These are phyloP conservation scores for Heliconius himera DNA, from an alignment of 1,140 invertebrate genomes.

Conservation along the genomic window DNA sequence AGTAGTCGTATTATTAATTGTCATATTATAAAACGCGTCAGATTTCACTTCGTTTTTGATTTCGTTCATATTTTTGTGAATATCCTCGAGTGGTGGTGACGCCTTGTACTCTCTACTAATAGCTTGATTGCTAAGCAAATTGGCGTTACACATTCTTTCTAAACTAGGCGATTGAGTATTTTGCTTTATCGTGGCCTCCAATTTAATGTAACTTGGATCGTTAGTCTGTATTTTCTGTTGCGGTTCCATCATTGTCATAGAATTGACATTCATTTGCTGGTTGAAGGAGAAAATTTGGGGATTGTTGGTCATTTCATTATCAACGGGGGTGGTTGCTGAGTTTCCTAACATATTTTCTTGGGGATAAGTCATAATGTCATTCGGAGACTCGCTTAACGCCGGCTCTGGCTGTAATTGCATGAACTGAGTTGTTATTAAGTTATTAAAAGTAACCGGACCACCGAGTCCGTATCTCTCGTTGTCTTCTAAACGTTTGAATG, in stretches of 20 bases:
- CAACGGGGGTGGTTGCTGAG: slow-evolving; percentile 57
- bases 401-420: slow-evolving; percentile 72
- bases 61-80: slow-evolving; percentile 73
- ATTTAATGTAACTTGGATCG: slow-evolving; percentile 75
- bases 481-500: slow-evolving; percentile 69
- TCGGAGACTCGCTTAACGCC: slow-evolving; percentile 62
- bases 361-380: slow-evolving; percentile 62
- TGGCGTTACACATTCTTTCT: slow-evolving; percentile 73
- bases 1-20: slow-evolving; percentile 51
- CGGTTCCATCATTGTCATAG: slow-evolving; percentile 62
- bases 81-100: slow-evolving; percentile 72
- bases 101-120: slow-evolving; percentile 72
- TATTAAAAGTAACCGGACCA: slow-evolving; percentile 72
- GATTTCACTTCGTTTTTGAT: slow-evolving; percentile 79
- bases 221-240: slow-evolving; percentile 65
- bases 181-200: slow-evolving; percentile 74
- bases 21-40: slow-evolving; percentile 68
- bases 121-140: slow-evolving; percentile 60
- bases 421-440: slow-evolving; percentile 73
- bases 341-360: slow-evolving; percentile 61
- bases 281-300: slow-evolving; percentile 73
- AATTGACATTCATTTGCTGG: slow-evolving; percentile 66
- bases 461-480: slow-evolving; percentile 68
- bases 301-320: slow-evolving; percentile 60
- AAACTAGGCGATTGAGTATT: slow-evolving; percentile 74